Evolutionary conservation across 2,888 invertebrate species (phyloP).

Genomic region (Allolobophora icterica): DNA sequence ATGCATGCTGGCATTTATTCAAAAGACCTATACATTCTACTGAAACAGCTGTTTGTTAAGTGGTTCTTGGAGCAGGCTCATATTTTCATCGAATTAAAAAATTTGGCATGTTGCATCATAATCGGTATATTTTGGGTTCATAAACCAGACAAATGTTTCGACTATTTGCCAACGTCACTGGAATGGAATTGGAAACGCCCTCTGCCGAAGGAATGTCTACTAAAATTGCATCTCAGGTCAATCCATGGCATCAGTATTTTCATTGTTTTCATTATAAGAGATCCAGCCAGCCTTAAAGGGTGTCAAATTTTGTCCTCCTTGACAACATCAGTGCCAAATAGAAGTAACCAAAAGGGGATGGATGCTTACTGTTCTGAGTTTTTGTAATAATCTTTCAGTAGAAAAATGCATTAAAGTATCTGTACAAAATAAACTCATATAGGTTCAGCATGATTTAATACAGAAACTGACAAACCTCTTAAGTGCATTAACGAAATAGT

Average conservation of each 20-base stretch:
- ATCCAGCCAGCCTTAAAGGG: not conserved
- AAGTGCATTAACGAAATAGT: too few relatives aligned
- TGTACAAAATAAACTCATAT: not conserved
- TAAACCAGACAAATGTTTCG: not conserved
- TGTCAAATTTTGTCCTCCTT: not conserved
- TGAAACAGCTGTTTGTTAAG: not conserved
- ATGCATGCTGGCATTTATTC: not conserved
- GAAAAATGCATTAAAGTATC: not conserved
- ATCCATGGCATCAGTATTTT: not conserved
- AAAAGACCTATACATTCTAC: not conserved
- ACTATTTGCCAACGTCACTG: not conserved
- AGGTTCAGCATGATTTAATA: not conserved
- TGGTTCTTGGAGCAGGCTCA: not conserved
- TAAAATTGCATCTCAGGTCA: not conserved
- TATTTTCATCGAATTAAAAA: not conserved
- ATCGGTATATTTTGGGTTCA: not conserved
- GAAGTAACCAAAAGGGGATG: not conserved
- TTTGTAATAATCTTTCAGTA: not conserved
- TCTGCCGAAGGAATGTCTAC: not conserved
- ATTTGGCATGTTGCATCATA: not conserved
- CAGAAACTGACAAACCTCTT: too few relatives aligned
- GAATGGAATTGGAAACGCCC: slow-evolving; percentile 8
- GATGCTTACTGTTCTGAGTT: not conserved
- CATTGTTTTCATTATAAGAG: not conserved
- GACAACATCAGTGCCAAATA: not conserved